phyloP scores from a whole-genome alignment of 2,113 vertebrate genomes.

The Etheostoma cragini region DNA sequence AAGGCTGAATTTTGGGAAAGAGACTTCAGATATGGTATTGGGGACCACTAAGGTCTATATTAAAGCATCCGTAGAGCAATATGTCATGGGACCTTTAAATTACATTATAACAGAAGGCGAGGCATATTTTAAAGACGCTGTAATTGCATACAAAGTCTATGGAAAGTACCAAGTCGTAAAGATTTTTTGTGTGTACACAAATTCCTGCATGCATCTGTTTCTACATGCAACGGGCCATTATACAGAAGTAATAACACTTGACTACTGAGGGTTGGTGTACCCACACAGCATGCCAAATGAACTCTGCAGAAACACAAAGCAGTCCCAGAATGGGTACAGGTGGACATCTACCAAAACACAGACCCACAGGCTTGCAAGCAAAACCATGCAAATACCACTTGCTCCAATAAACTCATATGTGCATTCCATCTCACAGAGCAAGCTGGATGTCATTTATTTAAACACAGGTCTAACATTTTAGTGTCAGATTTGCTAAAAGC shows the following conservation, averaged over 20 bases:
- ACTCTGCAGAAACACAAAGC: neutral
- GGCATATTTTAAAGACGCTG: neutral
- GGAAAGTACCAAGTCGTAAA: neutral
- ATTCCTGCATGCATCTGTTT: neutral
- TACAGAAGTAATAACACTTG: neutral
- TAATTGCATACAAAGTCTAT: neutral
- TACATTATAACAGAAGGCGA: neutral
- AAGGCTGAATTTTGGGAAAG: too few relatives aligned
- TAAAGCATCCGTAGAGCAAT: too few relatives aligned
- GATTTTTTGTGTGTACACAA: neutral
- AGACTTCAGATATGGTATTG: too few relatives aligned
- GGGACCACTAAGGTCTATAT: too few relatives aligned
- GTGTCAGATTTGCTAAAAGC: slow-evolving; percentile 51
- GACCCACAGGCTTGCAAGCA: neutral
- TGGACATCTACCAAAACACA: neutral
- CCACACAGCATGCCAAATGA: neutral
- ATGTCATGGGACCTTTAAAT: too few relatives aligned
- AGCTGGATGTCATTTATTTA: slow-evolving; percentile 23
- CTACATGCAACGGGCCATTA: neutral
- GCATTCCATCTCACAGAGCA: neutral
- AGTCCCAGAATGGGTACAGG: neutral
- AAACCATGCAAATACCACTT: slow-evolving; percentile 2
- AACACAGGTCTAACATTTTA: slow-evolving; percentile 48
- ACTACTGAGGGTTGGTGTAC: neutral
- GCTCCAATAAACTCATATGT: neutral